Percentiles rank a stretch among this genome's conserved stretches.
Evolutionary conservation across 2,113 vertebrate genomes (phyloP).

Genomic region (Podocnemis expansa): DNA sequence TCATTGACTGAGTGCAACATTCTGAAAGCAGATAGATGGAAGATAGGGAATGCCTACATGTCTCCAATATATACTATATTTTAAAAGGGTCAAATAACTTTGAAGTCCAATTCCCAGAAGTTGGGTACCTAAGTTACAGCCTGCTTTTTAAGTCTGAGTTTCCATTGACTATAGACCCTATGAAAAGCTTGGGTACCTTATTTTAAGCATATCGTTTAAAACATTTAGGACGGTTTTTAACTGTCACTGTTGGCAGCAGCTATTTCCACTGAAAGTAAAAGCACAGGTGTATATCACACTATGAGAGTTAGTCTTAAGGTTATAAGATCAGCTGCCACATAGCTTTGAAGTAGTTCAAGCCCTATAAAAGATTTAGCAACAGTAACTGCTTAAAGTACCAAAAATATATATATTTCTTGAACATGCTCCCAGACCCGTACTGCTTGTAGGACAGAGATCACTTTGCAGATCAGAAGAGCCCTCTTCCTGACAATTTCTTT

Average conservation of each 20-base stretch:
- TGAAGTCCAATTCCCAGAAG: not conserved
- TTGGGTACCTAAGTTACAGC: not conserved
- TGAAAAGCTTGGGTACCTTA: not conserved
- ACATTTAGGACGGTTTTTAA: no score
- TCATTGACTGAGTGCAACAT: not conserved
- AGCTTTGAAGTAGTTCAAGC: not conserved
- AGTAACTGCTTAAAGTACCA: not conserved
- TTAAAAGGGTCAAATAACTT: not conserved
- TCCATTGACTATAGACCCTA: not conserved
- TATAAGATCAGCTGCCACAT: not conserved
- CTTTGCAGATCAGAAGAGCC: no score
- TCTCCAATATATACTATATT: not conserved
- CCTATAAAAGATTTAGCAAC: not conserved
- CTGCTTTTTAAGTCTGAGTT: not conserved
- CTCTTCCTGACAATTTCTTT: no score
- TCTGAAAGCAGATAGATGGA: not conserved
- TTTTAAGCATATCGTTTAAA: not conserved
- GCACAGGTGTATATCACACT: not conserved
- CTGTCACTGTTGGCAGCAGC: not conserved
- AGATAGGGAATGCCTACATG: not conserved
- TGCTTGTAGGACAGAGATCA: not conserved
- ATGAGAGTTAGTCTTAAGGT: not conserved
- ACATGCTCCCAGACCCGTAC: not conserved
- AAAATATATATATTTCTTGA: conserved; percentile 35
- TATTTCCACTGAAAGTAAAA: not conserved